Percentiles rank a stretch among this genome's conserved stretches.
These are phyloP conservation scores for Melieria picta DNA, from an alignment of 2,888 invertebrate species.

Conservation along the genomic window DNA sequence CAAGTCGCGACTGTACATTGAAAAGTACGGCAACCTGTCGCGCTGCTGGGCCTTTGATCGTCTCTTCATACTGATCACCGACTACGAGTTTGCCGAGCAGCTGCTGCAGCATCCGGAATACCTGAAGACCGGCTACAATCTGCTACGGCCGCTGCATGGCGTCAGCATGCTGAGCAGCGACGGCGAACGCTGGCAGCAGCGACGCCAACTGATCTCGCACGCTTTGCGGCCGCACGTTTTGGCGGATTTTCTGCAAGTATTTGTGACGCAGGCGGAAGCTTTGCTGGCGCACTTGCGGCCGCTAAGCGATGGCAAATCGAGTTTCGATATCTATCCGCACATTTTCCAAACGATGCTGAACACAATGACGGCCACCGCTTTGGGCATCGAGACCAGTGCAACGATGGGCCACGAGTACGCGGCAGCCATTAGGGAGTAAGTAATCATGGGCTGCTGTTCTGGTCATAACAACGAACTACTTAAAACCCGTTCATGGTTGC, in stretches of 20 bases:
- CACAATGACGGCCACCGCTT: slow-evolving; percentile 34
- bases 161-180: slow-evolving; percentile 68
- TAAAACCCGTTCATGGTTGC: no score
- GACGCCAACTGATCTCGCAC: slow-evolving; percentile 76
- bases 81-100: slow-evolving; percentile 43
- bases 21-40: slow-evolving; percentile 44
- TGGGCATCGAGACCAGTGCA: slow-evolving; percentile 18
- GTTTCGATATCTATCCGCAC: slow-evolving; percentile 70
- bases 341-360: slow-evolving; percentile 61
- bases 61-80: slow-evolving; percentile 48
- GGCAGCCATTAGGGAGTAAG: slow-evolving; percentile 16
- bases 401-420: background rate
- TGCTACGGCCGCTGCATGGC: slow-evolving; percentile 66
- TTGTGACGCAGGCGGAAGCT: slow-evolving; percentile 72
- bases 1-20: slow-evolving; percentile 43
- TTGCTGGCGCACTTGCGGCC: slow-evolving; percentile 69
- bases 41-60: slow-evolving; percentile 51
- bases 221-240: slow-evolving; percentile 81
- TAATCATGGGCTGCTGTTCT: background rate
- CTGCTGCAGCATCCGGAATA: slow-evolving; percentile 18
- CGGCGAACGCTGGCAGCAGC: slow-evolving; percentile 55
- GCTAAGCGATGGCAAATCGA: slow-evolving; percentile 21
- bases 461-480: no score
- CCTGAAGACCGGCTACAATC: slow-evolving; percentile 55
- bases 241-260: slow-evolving; percentile 74